Conservation (phyloP, 2,797 vertebrate genomes). For the Tinamus major region DNA sequence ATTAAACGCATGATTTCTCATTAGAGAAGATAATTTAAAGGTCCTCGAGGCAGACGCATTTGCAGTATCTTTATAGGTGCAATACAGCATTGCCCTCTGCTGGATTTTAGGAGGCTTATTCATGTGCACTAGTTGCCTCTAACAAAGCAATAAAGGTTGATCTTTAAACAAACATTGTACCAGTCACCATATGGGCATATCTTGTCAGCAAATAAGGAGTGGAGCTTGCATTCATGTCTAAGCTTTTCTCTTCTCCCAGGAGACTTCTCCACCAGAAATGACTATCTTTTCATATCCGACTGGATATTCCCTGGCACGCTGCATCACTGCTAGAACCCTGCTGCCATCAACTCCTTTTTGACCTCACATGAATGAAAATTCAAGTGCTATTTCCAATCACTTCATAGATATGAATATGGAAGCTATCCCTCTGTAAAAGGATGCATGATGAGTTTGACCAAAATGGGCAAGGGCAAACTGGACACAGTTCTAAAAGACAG, state of each 20-base stretch:
- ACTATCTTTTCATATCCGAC: neutral
- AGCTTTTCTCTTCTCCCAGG: neutral
- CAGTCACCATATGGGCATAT: neutral
- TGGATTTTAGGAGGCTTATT: conserved; percentile 54
- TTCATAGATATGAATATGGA: neutral
- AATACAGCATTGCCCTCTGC: conserved; percentile 74
- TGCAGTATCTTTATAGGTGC: neutral
- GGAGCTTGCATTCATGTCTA: neutral
- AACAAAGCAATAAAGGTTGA: neutral
- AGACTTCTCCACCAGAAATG: neutral
- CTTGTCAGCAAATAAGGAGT: neutral
- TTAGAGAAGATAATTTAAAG: conserved; percentile 34
- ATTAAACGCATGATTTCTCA: conserved; percentile 37
- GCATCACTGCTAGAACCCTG: neutral
- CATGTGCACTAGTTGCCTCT: neutral
- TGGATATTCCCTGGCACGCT: neutral
- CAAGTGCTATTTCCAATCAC: neutral
- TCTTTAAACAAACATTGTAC: neutral
- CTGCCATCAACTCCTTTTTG: neutral
- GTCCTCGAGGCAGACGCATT: neutral
- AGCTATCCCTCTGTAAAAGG: neutral
- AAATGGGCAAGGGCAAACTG: neutral
- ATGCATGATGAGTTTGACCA: neutral
- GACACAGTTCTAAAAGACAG: neutral
- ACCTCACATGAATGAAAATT: neutral